phyloP scores from a whole-genome alignment of 2,797 vertebrate species.

The Alca torda region DNA sequence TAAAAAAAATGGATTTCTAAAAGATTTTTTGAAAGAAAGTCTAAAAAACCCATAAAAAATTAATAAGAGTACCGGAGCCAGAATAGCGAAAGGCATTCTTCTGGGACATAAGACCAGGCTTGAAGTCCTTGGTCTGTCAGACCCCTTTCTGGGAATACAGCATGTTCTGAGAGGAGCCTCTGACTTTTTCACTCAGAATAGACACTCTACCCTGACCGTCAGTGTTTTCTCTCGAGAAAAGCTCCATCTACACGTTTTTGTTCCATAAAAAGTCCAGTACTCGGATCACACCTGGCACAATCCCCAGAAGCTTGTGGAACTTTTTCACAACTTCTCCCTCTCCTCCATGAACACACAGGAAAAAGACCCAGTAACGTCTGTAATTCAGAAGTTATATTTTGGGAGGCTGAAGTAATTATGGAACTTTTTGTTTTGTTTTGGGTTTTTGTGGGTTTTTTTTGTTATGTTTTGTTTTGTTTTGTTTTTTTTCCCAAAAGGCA shows the following conservation, averaged over 20 bases:
- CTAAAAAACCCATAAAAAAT: background rate
- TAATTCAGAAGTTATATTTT: background rate
- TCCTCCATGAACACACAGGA: background rate
- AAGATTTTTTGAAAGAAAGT: background rate
- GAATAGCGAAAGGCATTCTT: background rate
- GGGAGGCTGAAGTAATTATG: background rate
- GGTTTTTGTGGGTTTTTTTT: background rate
- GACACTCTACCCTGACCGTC: background rate
- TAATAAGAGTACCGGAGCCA: background rate
- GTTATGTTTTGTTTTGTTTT: background rate
- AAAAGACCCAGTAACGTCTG: background rate
- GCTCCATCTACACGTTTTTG: background rate
- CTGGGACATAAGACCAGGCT: background rate
- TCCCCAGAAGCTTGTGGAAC: background rate
- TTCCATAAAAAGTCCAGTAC: background rate
- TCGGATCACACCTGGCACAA: background rate
- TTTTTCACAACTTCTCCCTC: background rate
- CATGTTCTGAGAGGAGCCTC: background rate
- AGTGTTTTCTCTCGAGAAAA: background rate
- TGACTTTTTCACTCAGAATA: background rate
- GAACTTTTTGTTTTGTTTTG: background rate
- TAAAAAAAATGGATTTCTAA: background rate
- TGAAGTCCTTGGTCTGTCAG: background rate
- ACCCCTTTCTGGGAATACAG: background rate
- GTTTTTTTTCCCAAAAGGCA: background rate